These are phyloP conservation scores for Atta cephalotes DNA, from an alignment of 1,140 invertebrate genomes.

Conservation along the genomic window DNA sequence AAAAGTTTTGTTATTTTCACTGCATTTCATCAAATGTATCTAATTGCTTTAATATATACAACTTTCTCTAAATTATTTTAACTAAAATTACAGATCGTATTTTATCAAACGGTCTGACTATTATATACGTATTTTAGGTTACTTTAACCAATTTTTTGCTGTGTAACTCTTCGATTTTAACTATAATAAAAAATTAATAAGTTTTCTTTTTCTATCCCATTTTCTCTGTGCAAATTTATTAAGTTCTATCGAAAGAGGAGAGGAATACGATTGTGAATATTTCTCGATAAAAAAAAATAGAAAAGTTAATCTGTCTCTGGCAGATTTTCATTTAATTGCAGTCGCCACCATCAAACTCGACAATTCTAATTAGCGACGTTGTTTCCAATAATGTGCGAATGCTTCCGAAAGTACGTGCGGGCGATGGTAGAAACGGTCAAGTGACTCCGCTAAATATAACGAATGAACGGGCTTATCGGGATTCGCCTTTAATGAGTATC, in stretches of 20 bases:
- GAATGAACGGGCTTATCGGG: conserved; percentile 57
- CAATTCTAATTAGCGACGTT: conserved; percentile 40
- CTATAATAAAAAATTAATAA: neutral
- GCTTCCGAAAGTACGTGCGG: conserved; percentile 20
- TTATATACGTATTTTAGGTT: too few relatives aligned
- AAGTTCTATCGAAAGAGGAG: neutral
- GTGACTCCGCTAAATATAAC: conserved; percentile 57
- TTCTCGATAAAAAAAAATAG: neutral
- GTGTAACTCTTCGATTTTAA: neutral
- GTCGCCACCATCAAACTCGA: neutral
- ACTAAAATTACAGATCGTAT: too few relatives aligned
- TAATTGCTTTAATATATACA: too few relatives aligned
- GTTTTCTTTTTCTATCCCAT: neutral
- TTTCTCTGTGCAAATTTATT: neutral
- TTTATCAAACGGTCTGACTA: too few relatives aligned
- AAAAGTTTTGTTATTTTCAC: too few relatives aligned
- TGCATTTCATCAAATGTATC: too few relatives aligned
- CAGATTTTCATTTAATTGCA: neutral
- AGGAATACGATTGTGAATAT: neutral
- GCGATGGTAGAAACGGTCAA: conserved; percentile 28
- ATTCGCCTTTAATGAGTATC: conserved; percentile 59
- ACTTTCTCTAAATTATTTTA: too few relatives aligned
- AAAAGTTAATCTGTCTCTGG: neutral
- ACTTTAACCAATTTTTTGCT: too few relatives aligned
- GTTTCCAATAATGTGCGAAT: conserved; percentile 36